Conservation (phyloP, 1,140 invertebrate species). For the Saccostrea cuccullata region DNA sequence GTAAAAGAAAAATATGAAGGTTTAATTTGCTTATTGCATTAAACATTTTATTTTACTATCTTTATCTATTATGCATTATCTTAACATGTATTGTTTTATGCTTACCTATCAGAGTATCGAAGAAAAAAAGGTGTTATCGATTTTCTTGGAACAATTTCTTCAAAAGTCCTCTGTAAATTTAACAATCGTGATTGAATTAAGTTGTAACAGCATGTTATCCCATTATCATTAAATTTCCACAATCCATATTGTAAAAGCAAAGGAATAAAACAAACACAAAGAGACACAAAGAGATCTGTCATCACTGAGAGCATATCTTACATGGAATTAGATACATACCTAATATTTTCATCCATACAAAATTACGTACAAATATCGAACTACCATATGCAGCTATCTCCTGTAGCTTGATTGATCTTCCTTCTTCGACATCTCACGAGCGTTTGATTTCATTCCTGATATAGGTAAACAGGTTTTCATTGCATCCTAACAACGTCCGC, state of each 20-base stretch:
- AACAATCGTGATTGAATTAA: background rate
- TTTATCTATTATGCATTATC: too few relatives aligned
- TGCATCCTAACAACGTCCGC: background rate
- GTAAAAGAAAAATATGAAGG: too few relatives aligned
- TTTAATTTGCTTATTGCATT: too few relatives aligned
- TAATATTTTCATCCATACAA: slow-evolving; percentile 9
- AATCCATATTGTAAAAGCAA: background rate
- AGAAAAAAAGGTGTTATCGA: background rate
- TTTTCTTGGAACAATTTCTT: background rate
- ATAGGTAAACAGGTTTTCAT: background rate
- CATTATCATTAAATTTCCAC: background rate
- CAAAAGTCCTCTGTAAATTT: background rate
- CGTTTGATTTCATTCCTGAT: slow-evolving; percentile 16
- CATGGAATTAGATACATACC: slow-evolving; percentile 4
- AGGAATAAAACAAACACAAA: background rate
- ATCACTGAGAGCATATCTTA: background rate
- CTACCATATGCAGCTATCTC: background rate
- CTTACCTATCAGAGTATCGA: background rate
- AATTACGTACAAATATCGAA: background rate
- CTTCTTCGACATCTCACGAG: slow-evolving; percentile 6
- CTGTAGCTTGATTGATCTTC: background rate
- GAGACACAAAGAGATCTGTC: background rate
- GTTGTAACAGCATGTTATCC: background rate
- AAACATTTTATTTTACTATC: too few relatives aligned
- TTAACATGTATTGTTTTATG: background rate